Evolutionary conservation across 2,888 invertebrate species (phyloP), one percentile per base, ranked within the genome.

Genomic region (Brenthis ino): DNA sequence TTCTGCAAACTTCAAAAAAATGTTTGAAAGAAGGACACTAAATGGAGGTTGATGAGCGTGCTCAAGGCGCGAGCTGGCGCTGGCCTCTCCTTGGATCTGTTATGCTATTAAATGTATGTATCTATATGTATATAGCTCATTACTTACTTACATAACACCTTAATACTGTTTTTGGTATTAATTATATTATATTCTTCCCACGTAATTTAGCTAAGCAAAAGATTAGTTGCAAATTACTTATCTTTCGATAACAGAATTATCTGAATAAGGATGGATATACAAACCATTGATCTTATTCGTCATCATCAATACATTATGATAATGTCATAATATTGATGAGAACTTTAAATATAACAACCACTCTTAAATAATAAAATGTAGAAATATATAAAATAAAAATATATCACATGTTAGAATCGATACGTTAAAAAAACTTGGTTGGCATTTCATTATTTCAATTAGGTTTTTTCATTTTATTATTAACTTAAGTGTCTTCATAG

Each of bases 71-170:
- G 69, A 79, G 84, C 76, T 92, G 91, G 92, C 91, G 89, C 73
- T 92, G 88, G 90, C 82, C 87, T 76, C 82, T 93, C 20, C 80
- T 93, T 24, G 68, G 88, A 65, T 87, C 92, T 16, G 86, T 88
- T 54, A 78, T 90, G 71, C 78, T 89, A 69, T 77, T 92, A 69
- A 91, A 93, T 77, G 93, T 92, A 84, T 71, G 92, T 91, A 84
- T 77, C 92, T 92, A 84, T 71, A 91, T 91, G 84, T 72, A 24
- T 48, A 57, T 20, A 57, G n/a, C 24, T 43, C 8, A 56, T 13
- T 53, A 64, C 56, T 67, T 53, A 64, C 58, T 67, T 53, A 64
- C 48, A 50, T 48, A 48, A 37, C 6, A 37, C 6, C 33, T 14
- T 33, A 53, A 37, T 14, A 14, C 8, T 53, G n/a, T 13, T 11